Evolutionary conservation across 2,888 invertebrate genomes (phyloP).

Genomic region (Drosophila melanocephala): DNA sequence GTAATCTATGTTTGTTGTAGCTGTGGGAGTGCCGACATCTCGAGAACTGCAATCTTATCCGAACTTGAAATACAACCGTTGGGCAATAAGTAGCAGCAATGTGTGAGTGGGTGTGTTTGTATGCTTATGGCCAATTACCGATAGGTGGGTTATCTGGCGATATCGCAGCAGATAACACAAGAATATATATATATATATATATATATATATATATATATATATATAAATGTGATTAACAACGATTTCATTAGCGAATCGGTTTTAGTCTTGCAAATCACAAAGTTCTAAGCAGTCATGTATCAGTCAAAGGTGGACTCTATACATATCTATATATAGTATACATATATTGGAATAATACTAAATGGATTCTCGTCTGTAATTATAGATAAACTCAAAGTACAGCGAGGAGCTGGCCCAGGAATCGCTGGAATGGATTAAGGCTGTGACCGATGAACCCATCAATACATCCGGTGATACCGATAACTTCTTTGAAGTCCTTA

Average conservation of each 20-base stretch:
- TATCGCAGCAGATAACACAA: slow-evolving; percentile 49
- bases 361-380: slow-evolving; percentile 38
- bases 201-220: slow-evolving; percentile 5
- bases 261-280: slow-evolving; percentile 39
- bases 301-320: slow-evolving; percentile 57
- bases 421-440: slow-evolving; percentile 96
- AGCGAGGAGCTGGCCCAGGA: slow-evolving; percentile 97
- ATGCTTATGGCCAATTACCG: slow-evolving; percentile 61
- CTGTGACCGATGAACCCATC: slow-evolving; percentile 93
- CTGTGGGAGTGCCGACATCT: slow-evolving; percentile 8
- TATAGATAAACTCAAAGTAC: slow-evolving; percentile 98
- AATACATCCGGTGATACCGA: slow-evolving; percentile 96
- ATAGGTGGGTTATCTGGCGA: slow-evolving; percentile 59
- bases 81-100: slow-evolving; percentile 3
- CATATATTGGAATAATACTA: background rate
- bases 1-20: background rate
- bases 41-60: slow-evolving; percentile 65
- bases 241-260: slow-evolving; percentile 39
- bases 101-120: slow-evolving; percentile 8
- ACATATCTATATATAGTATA: background rate
- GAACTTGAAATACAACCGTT: slow-evolving; percentile 47
- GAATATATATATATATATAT: slow-evolving; percentile 26
- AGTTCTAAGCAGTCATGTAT: slow-evolving; percentile 42
- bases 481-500: slow-evolving; percentile 95
- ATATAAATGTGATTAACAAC: slow-evolving; percentile 23